These are phyloP conservation scores for Caenorhabditis sulstoni DNA, from an alignment of 2,888 invertebrate species.

Conservation along the genomic window DNA sequence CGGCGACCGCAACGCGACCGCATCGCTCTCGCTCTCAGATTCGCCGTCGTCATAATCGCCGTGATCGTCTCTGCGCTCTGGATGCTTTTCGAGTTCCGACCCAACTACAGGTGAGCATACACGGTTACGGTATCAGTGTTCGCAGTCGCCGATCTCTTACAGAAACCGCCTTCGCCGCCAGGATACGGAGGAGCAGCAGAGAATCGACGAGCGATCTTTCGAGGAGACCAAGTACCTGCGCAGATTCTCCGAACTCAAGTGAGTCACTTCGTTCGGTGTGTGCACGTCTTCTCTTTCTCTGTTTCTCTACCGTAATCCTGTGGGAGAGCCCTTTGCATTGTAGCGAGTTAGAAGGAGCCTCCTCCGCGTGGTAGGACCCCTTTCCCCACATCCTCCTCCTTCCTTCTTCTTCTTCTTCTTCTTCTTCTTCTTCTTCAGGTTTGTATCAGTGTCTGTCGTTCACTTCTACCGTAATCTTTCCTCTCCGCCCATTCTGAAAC, in stretches of 20 bases:
- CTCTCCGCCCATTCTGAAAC: conserved; percentile 10
- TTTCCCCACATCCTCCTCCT: too few species aligned
- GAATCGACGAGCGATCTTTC: conserved; percentile 66
- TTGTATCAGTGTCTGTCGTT: conserved; percentile 28
- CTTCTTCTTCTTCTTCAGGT: conserved; percentile 27
- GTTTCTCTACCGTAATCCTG: background rate
- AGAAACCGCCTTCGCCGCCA: conserved; percentile 67
- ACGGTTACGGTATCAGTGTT: background rate
- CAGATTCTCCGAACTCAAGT: conserved; percentile 70
- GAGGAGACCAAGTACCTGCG: conserved; percentile 70
- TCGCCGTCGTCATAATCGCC: conserved; percentile 60
- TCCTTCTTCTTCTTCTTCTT: conserved; percentile 15
- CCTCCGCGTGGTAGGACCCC: conserved; percentile 25
- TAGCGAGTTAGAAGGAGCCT: conserved; percentile 55
- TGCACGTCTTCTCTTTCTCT: background rate
- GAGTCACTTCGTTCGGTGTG: conserved; percentile 11
- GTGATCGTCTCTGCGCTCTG: conserved; percentile 59
- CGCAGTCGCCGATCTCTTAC: conserved; percentile 15
- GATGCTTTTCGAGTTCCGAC: conserved; percentile 67
- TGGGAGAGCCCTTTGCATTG: conserved; percentile 13
- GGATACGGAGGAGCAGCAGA: conserved; percentile 60
- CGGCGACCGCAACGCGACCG: background rate
- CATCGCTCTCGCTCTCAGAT: conserved; percentile 36
- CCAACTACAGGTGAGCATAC: conserved; percentile 62
- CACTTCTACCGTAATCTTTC: conserved; percentile 47